These are phyloP conservation scores for Pectinophora gossypiella DNA, from an alignment of 1,140 invertebrate genomes.

Conservation along the genomic window DNA sequence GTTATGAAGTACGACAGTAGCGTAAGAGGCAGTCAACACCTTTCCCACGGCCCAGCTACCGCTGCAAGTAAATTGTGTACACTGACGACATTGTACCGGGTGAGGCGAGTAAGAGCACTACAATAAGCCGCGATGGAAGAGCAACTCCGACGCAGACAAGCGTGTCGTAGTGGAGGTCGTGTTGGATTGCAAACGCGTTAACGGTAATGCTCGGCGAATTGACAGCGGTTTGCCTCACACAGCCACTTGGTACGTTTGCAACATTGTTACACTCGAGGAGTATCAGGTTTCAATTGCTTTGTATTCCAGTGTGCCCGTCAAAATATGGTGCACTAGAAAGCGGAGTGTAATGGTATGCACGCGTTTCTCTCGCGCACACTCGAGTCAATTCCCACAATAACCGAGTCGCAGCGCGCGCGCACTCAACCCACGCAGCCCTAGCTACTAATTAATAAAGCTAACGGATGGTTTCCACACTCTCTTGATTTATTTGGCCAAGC, in stretches of 20 bases:
- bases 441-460: slow-evolving; percentile 57
- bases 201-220: slow-evolving; percentile 1
- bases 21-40: slow-evolving; percentile 15
- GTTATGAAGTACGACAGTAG: slow-evolving; percentile 37
- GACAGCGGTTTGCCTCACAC: background rate
- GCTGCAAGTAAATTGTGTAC: slow-evolving; percentile 34
- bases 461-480: slow-evolving; percentile 45
- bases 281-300: background rate
- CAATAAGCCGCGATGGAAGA: background rate
- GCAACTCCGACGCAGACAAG: too few relatives aligned
- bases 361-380: slow-evolving; percentile 21
- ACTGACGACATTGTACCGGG: slow-evolving; percentile 14
- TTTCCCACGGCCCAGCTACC: slow-evolving; percentile 59
- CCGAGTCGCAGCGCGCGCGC: slow-evolving; percentile 29
- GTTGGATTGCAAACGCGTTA: background rate
- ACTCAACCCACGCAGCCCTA: slow-evolving; percentile 41
- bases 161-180: background rate
- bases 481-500: slow-evolving; percentile 37
- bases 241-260: background rate
- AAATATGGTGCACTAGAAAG: slow-evolving; percentile 21
- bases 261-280: background rate
- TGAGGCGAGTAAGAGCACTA: background rate
- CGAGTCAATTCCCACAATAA: slow-evolving; percentile 36
- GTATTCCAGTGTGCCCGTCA: background rate
- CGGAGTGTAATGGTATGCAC: slow-evolving; percentile 18